Base-by-base conservation (phyloP, 2,113 vertebrate genomes). In the Dendropsophus ebraccatus region DNA sequence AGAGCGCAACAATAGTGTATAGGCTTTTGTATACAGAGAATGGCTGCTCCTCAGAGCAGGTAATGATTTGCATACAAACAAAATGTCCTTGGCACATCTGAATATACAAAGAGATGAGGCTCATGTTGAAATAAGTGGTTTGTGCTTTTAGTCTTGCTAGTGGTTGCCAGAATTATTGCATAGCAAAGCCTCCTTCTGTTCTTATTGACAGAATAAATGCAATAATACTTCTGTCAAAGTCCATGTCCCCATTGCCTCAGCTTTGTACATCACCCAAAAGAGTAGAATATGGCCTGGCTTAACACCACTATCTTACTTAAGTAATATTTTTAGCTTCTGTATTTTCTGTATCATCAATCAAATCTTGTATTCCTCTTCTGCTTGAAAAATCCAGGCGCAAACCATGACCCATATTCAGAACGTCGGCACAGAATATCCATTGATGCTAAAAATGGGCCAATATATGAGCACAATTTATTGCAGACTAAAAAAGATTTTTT, bases 71-170 rank as follows among this genome's bases (percentile, higher is more conserved):
- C 49, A 73, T 70, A 23, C 84, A 86, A 86, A 86, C 84, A 86
- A 80, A 86, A 86, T 86, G 84, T 86, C 84, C 84, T 86, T 86
- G 84, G 84, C 84, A 86, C 76, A 81, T 86, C 25, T 65, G 65
- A 56, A 60, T 86, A 86, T 72, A 86, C 84, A 86, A 81, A 81
- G 52, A 56, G 76, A 86, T 80, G 76, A 56, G 30, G 62, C 84
- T 72, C 76, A 45, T 80, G 65, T 72, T 86, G 37, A 54, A 86
- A 79, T 58, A 49, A 85, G 75, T 79, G 74, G 56, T 50, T 85
- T 79, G 75, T 70, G 62, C 82, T 86, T 86, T 81, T 80, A 86
- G 50, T 28, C 76, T 73, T 81, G 62, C n/a, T 72, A n/a, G 84
- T 58, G n/a, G 32, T 52, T 81, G 84, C 84, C 76, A 86, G 76